A percentile compares a stretch with the other conserved stretches of the same genome.
Conservation (phyloP, 1,140 invertebrate genomes). For the Chrysoperla carnea region DNA sequence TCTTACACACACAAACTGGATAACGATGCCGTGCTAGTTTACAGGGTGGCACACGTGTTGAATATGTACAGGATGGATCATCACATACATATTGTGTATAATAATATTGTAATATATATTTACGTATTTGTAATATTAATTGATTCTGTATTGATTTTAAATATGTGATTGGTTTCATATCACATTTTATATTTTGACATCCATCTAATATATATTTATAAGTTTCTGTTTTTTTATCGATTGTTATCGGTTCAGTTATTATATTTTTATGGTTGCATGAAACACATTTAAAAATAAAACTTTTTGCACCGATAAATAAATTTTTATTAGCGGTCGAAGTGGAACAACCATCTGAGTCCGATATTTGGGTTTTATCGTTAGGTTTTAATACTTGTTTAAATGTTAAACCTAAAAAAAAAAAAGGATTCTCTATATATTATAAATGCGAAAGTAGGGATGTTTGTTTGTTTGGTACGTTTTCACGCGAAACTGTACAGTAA, state of each 20-base stretch:
- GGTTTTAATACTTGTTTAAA: too few relatives aligned
- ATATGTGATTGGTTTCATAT: conserved; percentile 38
- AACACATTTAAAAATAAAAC: conserved; percentile 43
- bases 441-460: too few relatives aligned
- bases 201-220: conserved; percentile 34
- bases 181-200: conserved; percentile 50
- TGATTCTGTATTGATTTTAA: conserved; percentile 50
- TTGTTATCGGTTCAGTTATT: conserved; percentile 28
- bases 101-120: conserved; percentile 58
- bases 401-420: conserved; percentile 17
- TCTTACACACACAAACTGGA: conserved; percentile 60
- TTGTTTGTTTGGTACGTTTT: too few relatives aligned
- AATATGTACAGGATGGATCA: conserved; percentile 63
- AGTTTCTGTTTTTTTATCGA: conserved; percentile 21
- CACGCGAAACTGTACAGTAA: too few relatives aligned
- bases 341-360: neutral
- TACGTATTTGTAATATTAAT: conserved; percentile 42
- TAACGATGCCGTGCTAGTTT: conserved; percentile 37
- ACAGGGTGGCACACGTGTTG: conserved; percentile 43
- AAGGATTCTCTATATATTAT: too few relatives aligned
- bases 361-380: too few relatives aligned
- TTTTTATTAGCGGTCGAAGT: conserved; percentile 40
- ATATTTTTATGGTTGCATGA: conserved; percentile 37
- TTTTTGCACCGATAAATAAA: conserved; percentile 57
- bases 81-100: conserved; percentile 69